Base-by-base conservation (phyloP, 2,888 invertebrate genomes). In the Andrena hattorfiana region DNA sequence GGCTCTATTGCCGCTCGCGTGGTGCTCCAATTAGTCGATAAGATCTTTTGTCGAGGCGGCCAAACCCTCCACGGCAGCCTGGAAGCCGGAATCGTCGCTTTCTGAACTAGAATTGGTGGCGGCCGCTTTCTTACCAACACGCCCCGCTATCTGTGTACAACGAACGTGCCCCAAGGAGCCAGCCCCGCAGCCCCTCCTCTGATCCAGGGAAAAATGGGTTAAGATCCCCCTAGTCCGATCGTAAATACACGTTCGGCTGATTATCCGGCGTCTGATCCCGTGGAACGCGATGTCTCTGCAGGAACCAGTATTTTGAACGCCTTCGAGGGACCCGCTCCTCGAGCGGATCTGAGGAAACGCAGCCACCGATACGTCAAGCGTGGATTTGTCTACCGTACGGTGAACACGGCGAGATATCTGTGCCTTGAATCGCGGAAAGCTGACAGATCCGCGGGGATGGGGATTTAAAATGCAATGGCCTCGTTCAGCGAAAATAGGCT, bases 11-110 rank as follows among this genome's bases (percentile, higher is more conserved):
- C 75, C 70, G 74, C 70, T 85, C 89, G 85, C 85, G 81, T 85
- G 89, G 81, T 83, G 81, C 85, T 87, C 88, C 89, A 88, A 88
- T 88, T 88, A 88, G 87, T 82, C 89, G 88, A 88, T 88, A 88
- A 88, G 88, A 88, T 88, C 88, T 89, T 79, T 80, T 75, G 69
- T 30, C 49, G 26, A 83, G 28, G 48, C 59, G 67, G 51, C 49
- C 72, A 26, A 85, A 85, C 73, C 77, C 83, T 82, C 60, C 23
- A 59, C 35, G 23, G 54, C 42, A 71, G 62, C 71, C 60, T 32
- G 54, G 63, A 48, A 83, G 67, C 23, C 68, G 13, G 64, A 66
- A 77, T 83, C 83, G 64, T 54, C 49, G 68, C 77, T 73, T 83
- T 66, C 64, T 60, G 32, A 28, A 72, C 77, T 68, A 59, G 72